Base-by-base conservation (phyloP, 2,797 vertebrate species). In the Limosa lapponica region DNA sequence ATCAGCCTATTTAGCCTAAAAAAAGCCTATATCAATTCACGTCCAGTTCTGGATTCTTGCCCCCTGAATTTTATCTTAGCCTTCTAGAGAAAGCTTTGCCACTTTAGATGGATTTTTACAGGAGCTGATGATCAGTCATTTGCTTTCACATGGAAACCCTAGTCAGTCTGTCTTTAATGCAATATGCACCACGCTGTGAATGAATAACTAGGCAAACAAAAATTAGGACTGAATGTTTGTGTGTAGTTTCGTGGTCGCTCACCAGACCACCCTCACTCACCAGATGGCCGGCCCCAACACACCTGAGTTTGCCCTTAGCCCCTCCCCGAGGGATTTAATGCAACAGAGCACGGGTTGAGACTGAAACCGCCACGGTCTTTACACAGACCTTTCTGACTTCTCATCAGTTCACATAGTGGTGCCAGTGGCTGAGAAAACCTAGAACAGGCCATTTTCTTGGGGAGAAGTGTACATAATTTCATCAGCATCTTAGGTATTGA, bases 291-390 rank as follows among this genome's bases (percentile, higher is more conserved):
- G 54, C 44, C 46, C 72, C 6, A 12, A n/a, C 27, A 54, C 65
- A 80, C 49, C 46, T 10, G 49, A 80, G 34, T 18, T 13, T 16
- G 23, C 20, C 48, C 48, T n/a, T 48, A 77, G 23, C 3, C 12
- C 18, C 23, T 62, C 19, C 55, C 9, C 16, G 48, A 4, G 2
- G 1, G 5, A 27, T 9, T 36, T 30, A 41, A 32, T 10, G 23
- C 13, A 27, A 12, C 24, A n/a, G 3, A 3, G n/a, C 43, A 20
- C 10, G 46, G 36, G 13, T 23, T 62, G 37, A 64, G 59, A 28
- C 32, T 1, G 0, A 14, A 51, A 51, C 58, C 13, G 25, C 19
- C 43, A 5, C 0, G 1, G 23, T 16, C 27, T 41, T 22, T 25
- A 27, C 48, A 36, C 24, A 71, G 22, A 5, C 14, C 34, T 52